Evolutionary conservation across 2,797 vertebrate genomes (phyloP).

Genomic region (Dendrocincla fuliginosa): DNA sequence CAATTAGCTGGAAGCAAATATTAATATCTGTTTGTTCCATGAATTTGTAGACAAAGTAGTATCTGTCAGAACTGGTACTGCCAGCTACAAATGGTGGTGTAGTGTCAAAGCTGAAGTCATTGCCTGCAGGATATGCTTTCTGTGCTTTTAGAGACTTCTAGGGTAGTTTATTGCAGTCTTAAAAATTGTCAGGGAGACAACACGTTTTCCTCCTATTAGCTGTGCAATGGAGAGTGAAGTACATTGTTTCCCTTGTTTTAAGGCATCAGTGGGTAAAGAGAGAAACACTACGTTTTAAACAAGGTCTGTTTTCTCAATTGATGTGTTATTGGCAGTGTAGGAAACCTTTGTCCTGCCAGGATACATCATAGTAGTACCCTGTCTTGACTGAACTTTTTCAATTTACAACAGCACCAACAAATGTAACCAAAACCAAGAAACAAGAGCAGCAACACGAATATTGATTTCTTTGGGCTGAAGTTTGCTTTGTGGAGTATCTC

Average conservation of each 20-base stretch:
- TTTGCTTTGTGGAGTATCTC: not conserved
- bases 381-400: not conserved
- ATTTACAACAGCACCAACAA: not conserved
- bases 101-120: not conserved
- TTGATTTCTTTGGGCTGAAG: not conserved
- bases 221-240: not conserved
- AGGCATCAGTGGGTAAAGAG: not conserved
- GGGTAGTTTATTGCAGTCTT: not conserved
- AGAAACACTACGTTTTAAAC: not conserved
- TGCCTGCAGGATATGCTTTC: not conserved
- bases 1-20: not conserved
- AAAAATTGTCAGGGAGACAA: not conserved
- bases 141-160: not conserved
- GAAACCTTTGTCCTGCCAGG: not conserved
- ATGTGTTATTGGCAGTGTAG: not conserved
- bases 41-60: not conserved
- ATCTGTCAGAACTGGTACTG: not conserved
- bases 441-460: not conserved
- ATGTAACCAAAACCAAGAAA: not conserved
- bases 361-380: not conserved
- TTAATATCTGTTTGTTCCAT: not conserved
- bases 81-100: not conserved
- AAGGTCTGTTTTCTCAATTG: not conserved
- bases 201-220: not conserved
- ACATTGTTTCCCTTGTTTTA: not conserved